A percentile compares a stretch with the other conserved stretches of the same genome.
These are phyloP conservation scores for Numenius phaeopus DNA, from an alignment of 2,797 vertebrate genomes.

Conservation along the genomic window DNA sequence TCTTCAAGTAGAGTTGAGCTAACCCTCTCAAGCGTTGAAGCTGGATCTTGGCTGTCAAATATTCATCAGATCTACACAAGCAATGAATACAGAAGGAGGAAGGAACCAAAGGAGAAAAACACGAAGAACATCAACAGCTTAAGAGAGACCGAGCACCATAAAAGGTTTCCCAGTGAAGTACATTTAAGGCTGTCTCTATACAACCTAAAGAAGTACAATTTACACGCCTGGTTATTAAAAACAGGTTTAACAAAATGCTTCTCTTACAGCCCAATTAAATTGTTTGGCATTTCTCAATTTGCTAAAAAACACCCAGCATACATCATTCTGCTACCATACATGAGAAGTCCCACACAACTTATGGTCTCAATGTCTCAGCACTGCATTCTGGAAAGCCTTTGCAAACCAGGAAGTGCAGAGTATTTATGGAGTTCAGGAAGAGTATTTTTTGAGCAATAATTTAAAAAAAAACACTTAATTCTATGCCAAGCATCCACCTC, in stretches of 20 bases:
- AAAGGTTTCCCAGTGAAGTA: not conserved
- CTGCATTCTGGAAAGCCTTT: slow-evolving; percentile 47
- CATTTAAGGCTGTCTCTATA: not conserved
- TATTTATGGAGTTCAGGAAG: slow-evolving; percentile 49
- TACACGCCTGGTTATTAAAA: slow-evolving; percentile 40
- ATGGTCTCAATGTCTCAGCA: slow-evolving; percentile 44
- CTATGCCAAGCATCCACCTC: slow-evolving; percentile 45
- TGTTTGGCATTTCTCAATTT: slow-evolving; percentile 56
- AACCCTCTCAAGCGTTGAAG: not conserved
- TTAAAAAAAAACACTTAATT: slow-evolving; percentile 32
- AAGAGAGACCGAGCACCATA: not conserved
- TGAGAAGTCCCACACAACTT: slow-evolving; percentile 61
- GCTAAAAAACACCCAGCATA: slow-evolving; percentile 51
- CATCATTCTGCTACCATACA: slow-evolving; percentile 55
- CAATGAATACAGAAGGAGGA: not conserved
- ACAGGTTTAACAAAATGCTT: slow-evolving; percentile 25
- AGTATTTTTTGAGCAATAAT: slow-evolving; percentile 43
- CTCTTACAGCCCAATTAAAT: slow-evolving; percentile 51
- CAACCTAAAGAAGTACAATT: not conserved
- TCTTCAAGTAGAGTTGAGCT: not conserved
- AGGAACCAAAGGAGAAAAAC: not conserved
- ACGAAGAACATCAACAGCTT: not conserved
- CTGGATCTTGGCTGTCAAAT: not conserved
- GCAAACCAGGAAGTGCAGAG: slow-evolving; percentile 52
- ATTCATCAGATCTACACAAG: not conserved